Conservation (phyloP, 2,888 invertebrate species). For the Xanthorhoe spadicearia region DNA sequence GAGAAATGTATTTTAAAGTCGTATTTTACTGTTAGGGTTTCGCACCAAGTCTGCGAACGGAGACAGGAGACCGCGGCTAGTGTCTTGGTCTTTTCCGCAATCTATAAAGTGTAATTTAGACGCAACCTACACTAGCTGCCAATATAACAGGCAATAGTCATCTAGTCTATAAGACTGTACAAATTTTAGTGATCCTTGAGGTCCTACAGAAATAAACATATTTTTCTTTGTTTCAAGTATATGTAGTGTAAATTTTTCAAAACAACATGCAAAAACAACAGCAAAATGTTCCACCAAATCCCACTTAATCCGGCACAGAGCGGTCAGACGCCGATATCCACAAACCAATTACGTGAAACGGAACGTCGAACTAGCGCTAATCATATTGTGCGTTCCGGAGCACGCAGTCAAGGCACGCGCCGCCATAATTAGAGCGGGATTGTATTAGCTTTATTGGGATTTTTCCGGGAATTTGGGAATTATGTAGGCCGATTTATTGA, state of each 20-base stretch:
- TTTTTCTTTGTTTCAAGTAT: too few relatives aligned
- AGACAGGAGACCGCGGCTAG: too few relatives aligned
- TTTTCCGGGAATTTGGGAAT: conserved; percentile 6
- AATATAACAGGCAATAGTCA: too few relatives aligned
- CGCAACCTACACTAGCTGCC: too few relatives aligned
- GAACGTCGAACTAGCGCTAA: conserved; percentile 30
- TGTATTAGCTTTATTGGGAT: conserved; percentile 22
- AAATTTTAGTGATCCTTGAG: too few relatives aligned
- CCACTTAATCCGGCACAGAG: conserved; percentile 11
- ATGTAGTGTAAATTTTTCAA: not conserved
- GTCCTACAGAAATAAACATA: too few relatives aligned
- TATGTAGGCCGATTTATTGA: not conserved
- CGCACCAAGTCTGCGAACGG: too few relatives aligned
- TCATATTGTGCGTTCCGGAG: conserved; percentile 26
- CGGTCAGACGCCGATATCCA: conserved; percentile 21
- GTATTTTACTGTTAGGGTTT: not conserved
- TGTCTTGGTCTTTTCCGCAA: too few relatives aligned
- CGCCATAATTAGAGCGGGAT: conserved; percentile 22
- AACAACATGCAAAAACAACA: conserved; percentile 6
- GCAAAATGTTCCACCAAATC: conserved; percentile 6
- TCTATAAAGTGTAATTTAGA: too few relatives aligned
- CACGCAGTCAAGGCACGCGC: conserved; percentile 40
- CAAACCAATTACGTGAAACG: conserved; percentile 29
- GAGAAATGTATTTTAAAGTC: not conserved
- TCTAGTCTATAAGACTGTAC: too few relatives aligned